Base-by-base conservation (phyloP, 2,113 vertebrate genomes). In the Oreochromis spilurus region DNA sequence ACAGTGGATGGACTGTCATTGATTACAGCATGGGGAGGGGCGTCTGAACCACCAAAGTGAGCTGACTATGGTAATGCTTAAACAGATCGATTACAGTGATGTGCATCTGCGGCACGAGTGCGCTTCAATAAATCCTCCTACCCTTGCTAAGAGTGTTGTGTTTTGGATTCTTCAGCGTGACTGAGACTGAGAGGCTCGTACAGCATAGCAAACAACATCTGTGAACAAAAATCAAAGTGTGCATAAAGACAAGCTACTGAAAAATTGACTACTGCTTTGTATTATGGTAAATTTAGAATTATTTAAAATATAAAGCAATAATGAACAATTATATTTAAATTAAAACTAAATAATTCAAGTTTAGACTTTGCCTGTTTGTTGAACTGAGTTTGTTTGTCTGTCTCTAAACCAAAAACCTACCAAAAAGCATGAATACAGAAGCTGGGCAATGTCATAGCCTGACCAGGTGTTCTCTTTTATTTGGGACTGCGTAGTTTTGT, bases 31-130 rank as follows among this genome's bases (percentile, higher is more conserved):
- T 85, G 45, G 70, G 75, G 53, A 67, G 82, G 31, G 70, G 85
- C 17, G 43, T 60, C 67, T 65, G 62, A 86, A 70, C 21, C 40
- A 82, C 82, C 31, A 78, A 75, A 90, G 87, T 34, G 86, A 93
- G 89, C 89, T 84, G 89, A 89, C 92, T 91, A 92, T 90, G 91
- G 91, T 93, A 94, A 94, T 94, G 91, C 91, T 91, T 92, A 83
- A 86, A 82, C 55, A 7, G 87, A 95, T 95, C 90, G 86, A 95
- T 95, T 89, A 77, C 83, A 92, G 86, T 87, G 92, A 93, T 94
- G 87, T 90, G 86, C 83, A 67, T 91, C 88, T 89, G 93, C 90
- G 87, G 87, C 92, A 90, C 67, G 86, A 72, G 87, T 89, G 65
- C 21, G n/a, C 88, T 79, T 79, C 89, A 82, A 90, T 93, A 93